These are phyloP conservation scores for Thamnophis elegans DNA, from an alignment of 2,797 vertebrate genomes.

Conservation along the genomic window DNA sequence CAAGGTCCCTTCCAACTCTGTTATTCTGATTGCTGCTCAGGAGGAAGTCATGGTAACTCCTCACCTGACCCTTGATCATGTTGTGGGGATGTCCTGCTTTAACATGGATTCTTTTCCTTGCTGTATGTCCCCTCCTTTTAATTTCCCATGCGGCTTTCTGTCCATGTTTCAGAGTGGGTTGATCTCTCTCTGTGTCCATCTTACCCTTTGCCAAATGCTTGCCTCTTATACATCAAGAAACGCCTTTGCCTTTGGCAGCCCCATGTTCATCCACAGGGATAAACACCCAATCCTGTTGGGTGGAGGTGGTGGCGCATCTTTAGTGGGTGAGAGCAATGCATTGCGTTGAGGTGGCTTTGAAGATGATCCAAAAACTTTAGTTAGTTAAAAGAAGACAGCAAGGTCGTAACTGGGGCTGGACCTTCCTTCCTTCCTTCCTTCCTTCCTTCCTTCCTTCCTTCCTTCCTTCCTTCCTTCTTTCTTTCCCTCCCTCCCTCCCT, in stretches of 20 bases:
- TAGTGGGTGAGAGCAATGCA: background rate
- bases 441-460: too few relatives aligned
- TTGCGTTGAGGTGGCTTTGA: background rate
- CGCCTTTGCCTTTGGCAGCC: background rate
- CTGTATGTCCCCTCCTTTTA: background rate
- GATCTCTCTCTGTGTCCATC: background rate
- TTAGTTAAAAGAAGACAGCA: background rate
- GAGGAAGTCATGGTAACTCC: background rate
- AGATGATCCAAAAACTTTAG: background rate
- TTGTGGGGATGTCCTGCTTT: slow-evolving; percentile 13
- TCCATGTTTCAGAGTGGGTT: slow-evolving; percentile 51
- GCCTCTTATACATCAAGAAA: background rate
- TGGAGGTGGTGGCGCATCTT: background rate
- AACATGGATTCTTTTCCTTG: background rate
- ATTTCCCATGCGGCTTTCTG: slow-evolving; percentile 39
- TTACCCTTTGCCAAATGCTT: background rate
- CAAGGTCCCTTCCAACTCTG: too few relatives aligned
- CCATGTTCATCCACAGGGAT: background rate
- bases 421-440: too few relatives aligned
- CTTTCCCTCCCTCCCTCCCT: too few relatives aligned
- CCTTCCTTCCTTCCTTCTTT: background rate
- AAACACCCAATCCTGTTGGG: background rate
- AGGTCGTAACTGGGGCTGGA: background rate
- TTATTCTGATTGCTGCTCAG: background rate
- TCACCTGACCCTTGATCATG: background rate